Base-by-base conservation (phyloP, 2,888 invertebrate species). In the Anoplius nigerrimus region DNA sequence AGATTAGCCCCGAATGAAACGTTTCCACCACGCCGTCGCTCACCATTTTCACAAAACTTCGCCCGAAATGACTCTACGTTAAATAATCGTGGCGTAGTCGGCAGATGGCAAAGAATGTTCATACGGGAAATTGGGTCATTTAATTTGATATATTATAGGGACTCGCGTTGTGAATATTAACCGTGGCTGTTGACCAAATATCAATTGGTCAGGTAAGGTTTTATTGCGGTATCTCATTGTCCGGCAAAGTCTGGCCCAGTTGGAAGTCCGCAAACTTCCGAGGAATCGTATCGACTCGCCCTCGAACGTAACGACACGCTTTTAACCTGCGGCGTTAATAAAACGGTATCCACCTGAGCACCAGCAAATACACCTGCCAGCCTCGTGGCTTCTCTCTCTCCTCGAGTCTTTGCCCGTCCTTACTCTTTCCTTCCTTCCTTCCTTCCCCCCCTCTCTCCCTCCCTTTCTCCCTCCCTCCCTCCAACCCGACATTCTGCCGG, bases 301-400 rank as follows among this genome's bases (percentile, higher is more conserved):
- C 48, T 48, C 48, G n/a, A 48, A 48, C 48, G 48, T 16, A 48
- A 48, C 59, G 54, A 54, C 54, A 48, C 46, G 51, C 21, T 34
- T n/a, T 61, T 56, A 58, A 48, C 43, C 58, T 22, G 46, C 42
- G 55, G 60, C 52, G 43, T 52, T 55, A 55, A 46, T 62, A 62
- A 62, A 62, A 62, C 48, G 62, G 54, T 62, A 62, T 52, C 21
- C 62, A 55, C 48, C 55, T 43, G 52, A 54, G 51, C 16, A 62
- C 62, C 51, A 22, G 43, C 22, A 61, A 34, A 53, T 52, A 52
- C 62, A 62, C 62, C 62, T 62, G 62, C 55, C 62, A n/a, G 57
- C 22, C n/a, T 58, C 8, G 22, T 22, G 16, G 18, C 42, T 55
- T 27, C 48, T 48, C 48, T 16, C n/a, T 1, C 52, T 51, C 21